Evolutionary conservation across 2,888 invertebrate genomes (phyloP), one percentile per base, ranked within the genome.

Genomic region (Meiosimyza platycephala): DNA sequence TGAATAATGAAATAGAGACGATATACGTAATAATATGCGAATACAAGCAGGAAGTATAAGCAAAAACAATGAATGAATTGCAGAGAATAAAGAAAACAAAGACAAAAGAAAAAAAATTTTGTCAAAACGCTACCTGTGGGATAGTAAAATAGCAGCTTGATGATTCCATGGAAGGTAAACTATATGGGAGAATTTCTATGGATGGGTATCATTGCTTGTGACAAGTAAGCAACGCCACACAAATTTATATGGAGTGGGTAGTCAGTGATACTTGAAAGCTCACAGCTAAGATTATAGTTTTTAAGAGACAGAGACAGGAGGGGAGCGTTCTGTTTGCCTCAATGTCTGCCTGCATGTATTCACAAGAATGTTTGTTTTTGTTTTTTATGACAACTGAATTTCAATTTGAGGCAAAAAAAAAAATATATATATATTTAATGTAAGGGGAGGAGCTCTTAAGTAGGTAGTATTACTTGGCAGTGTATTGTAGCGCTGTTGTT

Each of bases 1-100:
- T 71, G 71, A 71, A 71, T 71, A 71, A 71, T 71, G 71, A 71
- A 71, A 71, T 18, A 18, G 51, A 59, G 48, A 60, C 69, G 28
- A 16, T 64, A 71, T 71, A 71, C 22, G 33, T 60, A 60, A 60
- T 60, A 60, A 60, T 60, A 55, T 55, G 55, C 63, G 51, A 63
- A 55, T 28, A 22, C 16, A 47, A 47, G 57, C 57, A 57, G 67
- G 47, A 55, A 22, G 50, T 11, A 63, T 40, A 63, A 48, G 9
- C 3, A 50, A 63, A 63, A 50, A 64, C 18, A 48, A 63, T 48
- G 48, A 63, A 51, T 16, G 51, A 16, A 64, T 50, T 50, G 18
- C 18, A 64, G 13, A 50, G 12, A 51, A 64, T 22, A 40, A 1
- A 16, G 48, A 16, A 51, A 64, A 50, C 16, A 22, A 40, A 62